Evolutionary conservation across 1,140 invertebrate genomes (phyloP), one percentile per base, ranked within the genome.

Genomic region (Heliothis virescens): DNA sequence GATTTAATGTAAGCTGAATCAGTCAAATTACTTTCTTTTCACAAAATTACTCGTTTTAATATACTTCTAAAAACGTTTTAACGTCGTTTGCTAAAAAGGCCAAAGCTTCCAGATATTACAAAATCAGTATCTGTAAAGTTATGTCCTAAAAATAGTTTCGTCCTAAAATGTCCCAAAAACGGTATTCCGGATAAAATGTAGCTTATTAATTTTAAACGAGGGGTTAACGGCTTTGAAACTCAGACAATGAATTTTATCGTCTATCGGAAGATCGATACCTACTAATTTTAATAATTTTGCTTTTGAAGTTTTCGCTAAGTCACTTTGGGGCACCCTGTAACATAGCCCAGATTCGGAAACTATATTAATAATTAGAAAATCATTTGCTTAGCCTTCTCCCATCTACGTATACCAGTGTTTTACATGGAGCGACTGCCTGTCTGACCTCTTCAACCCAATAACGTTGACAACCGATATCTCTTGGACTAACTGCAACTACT

Each of bases 141-240:
- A 13, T 48, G 1, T 13, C 41, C 63, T 21, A 67, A 67, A 67
- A 67, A 67, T 67, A 50, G 63, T 48, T 67, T 48, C 63, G 4
- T 67, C 41, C 41, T 18, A 21, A 67, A 67, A 48, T 48, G 41
- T 48, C 16, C 41, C 12, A 1, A 67, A 67, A 48, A 47, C 16
- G n/a, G 62, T 12, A 47, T 67, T n/a, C 41, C 48, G 63, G 48
- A 16, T 34, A 29, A 71, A 55, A 71, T 52, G 53, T 21, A 55
- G 67, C 48, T 29, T 71, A 53, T 71, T 71, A 71, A 71, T 48
- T 71, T 71, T 53, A 53, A 48, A 71, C 67, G 53, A 71, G 18
- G 21, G 18, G 67, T 11, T 71, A 71, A 71, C 29, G 50, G 29
- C 13, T 26, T 34, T 3, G n/a, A 21, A 3, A 48, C 50, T 26